These are phyloP conservation scores for Aepyceros melampus DNA, from an alignment of 2,113 vertebrate genomes.

Conservation along the genomic window DNA sequence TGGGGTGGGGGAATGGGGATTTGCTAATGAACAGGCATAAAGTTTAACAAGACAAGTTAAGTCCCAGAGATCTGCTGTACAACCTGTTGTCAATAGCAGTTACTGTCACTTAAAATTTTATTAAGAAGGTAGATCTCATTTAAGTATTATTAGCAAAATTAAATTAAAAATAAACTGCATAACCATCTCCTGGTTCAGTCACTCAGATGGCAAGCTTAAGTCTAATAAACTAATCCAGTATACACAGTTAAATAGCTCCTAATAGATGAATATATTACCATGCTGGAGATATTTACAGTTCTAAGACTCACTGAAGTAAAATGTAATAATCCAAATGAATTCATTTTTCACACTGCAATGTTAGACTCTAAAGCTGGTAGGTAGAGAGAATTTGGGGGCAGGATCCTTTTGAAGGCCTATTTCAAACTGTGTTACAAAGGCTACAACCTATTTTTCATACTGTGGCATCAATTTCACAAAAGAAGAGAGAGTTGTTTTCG, in stretches of 20 bases:
- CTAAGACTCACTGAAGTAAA: constrained; percentile 7
- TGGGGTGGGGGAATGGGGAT: not conserved
- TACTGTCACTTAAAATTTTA: not conserved
- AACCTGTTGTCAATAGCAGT: not conserved
- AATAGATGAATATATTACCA: not conserved
- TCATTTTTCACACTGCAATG: not conserved
- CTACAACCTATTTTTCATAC: not conserved
- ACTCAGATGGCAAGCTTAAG: not conserved
- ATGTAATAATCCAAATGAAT: not conserved
- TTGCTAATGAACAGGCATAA: not conserved
- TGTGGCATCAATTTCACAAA: not conserved
- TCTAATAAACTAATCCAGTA: not conserved
- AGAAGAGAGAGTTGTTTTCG: not conserved
- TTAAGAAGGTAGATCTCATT: not conserved
- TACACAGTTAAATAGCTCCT: not conserved
- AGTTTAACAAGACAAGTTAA: not conserved
- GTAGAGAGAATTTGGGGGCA: not conserved
- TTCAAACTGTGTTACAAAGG: not conserved
- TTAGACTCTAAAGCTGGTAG: not conserved
- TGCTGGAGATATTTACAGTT: not conserved
- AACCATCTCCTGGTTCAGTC: not conserved
- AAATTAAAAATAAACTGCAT: not conserved
- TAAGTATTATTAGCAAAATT: not conserved
- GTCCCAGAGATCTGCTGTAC: not conserved
- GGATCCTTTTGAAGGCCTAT: not conserved